Base-by-base conservation (phyloP, 2,888 invertebrate genomes). In the Sympetrum striolatum region DNA sequence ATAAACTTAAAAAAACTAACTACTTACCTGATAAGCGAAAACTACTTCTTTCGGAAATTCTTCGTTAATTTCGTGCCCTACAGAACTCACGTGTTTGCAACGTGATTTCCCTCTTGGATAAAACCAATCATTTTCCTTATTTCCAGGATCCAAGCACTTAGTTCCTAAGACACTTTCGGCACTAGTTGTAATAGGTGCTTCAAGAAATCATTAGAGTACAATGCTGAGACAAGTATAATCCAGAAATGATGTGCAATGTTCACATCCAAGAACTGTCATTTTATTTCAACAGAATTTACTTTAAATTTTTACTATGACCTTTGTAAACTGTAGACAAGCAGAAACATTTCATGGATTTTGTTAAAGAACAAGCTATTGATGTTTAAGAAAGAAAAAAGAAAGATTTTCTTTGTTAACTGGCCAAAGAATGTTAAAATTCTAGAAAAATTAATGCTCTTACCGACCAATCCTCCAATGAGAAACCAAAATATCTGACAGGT, bases 401-500 rank as follows among this genome's bases (percentile, higher is more conserved):
- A n/a, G n/a, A n/a, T n/a, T n/a, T n/a, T n/a, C n/a, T n/a, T n/a
- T n/a, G n/a, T n/a, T n/a, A n/a, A n/a, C n/a, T n/a, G n/a, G n/a
- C n/a, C n/a, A n/a, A 44, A 44, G 18, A 8, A 73, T 12, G n/a
- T 2, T 25, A 73, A 73, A 31, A 31, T 22, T 25, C 73, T 31
- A 73, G 22, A 31, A 73, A 73, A 81, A 90, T 22, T 39, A 60
- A 90, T 80, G 25, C 14, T 86, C 93, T 94, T 93, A 95, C 95
- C 95, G 90, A 95, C 94, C 53, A 95, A 93, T 35, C 96, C 96
- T 80, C 99, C 99, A 93, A 99, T 96, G 90, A 99, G 94, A 94
- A 99, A 99, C 94, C 99, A 99, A 92, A 96, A 95, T 91, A 98
- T 93, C 94, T 99, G 98, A 92, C 97, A 96, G 91, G 98, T 92